Conservation (phyloP, 2,888 invertebrate genomes). For the Mythimna loreyi region DNA sequence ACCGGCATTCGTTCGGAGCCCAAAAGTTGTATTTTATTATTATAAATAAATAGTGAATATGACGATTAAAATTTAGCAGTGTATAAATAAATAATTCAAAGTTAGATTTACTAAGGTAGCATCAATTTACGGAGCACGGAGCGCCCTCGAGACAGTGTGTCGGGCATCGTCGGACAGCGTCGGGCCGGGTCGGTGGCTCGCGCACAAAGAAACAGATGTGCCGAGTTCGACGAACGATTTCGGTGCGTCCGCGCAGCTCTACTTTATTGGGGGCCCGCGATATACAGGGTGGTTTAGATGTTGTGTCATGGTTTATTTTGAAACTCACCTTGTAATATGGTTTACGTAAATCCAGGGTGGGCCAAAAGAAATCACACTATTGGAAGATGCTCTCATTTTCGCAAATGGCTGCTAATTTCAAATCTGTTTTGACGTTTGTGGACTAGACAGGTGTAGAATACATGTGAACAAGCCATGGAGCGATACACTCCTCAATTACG, state of each 20-base stretch:
- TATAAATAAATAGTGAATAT: no score
- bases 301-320: neutral
- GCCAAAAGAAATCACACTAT: no score
- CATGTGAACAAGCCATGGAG: no score
- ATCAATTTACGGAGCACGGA: constrained; percentile 8
- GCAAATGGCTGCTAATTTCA: no score
- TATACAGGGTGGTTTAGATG: constrained; percentile 71
- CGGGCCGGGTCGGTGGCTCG: constrained; percentile 60
- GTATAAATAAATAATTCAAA: neutral
- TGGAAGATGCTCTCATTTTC: no score
- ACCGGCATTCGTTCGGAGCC: no score
- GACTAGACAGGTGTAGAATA: no score
- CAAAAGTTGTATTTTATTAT: no score
- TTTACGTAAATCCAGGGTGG: no score
- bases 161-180: constrained; percentile 54
- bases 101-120: neutral
- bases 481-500: no score
- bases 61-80: no score
- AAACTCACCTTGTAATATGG: neutral
- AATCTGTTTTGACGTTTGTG: no score
- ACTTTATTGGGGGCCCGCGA: constrained; percentile 61
- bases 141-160: constrained; percentile 50
- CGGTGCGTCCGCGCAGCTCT: constrained; percentile 74
- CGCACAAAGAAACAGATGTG: constrained; percentile 82
- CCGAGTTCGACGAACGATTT: constrained; percentile 85